Evolutionary conservation across 2,797 vertebrate species (phyloP), one percentile per base, ranked within the genome.

Genomic region (Staurois parvus): DNA sequence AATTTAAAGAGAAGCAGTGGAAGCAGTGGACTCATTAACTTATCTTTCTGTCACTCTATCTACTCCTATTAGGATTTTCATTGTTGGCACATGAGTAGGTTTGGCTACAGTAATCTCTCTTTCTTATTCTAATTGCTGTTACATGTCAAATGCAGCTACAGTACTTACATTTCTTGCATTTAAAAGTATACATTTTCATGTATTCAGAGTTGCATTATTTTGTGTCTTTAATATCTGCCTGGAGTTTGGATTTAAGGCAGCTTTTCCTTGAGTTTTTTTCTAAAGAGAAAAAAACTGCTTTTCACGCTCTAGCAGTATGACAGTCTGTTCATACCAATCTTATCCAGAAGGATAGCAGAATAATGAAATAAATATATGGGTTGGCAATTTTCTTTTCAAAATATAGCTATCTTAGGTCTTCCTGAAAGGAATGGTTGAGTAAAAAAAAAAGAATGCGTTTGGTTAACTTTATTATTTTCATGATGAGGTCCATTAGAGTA

Each of bases 331-430:
- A 66, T 9, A 82, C 81, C 81, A 56, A 96, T 95, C 95, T 94
- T 95, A 84, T 95, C 93, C 68, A 95, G 94, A 87, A 94, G 94
- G 93, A 67, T 67, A 67, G 66, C 66, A 28, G 19, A 30, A 67
- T 29, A 28, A 30, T 67, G 10, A 67, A 30, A 67, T 28, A 45
- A 12, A 45, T 45, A 45, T 45, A 45, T 45, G 30, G 26, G 28
- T 3, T 67, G 26, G 66, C 17, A 29, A 67, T 67, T 67, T 67
- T 67, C 66, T 67, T 67, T 67, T 13, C 42, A 45, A 67, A 29
- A 67, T 67, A 29, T 67, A 67, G 66, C 26, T 15, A 67, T 67
- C 26, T 67, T 67, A 12, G 26, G 26, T 67, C 28, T 67, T 11
- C 28, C 17, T 67, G 66, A 67, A 29, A 28, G 29, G 26, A 67